Conservation (phyloP, 2,888 invertebrate species). For the Cantharis flavilabris region DNA sequence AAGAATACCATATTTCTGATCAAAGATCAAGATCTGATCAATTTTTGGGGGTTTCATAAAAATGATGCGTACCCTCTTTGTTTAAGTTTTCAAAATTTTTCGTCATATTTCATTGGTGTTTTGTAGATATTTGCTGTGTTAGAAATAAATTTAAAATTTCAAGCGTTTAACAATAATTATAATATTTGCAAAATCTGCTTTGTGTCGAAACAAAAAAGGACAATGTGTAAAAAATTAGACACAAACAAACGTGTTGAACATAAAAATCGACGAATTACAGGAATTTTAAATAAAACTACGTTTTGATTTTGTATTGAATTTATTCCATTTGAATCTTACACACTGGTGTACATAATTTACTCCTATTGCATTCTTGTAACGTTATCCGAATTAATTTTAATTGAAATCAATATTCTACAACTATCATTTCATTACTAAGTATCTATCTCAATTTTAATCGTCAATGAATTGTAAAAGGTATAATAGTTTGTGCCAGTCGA, state of each 20-base stretch:
- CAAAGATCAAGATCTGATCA: no score
- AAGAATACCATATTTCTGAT: no score
- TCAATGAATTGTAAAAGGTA: not conserved
- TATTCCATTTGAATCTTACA: not conserved
- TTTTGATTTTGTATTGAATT: not conserved
- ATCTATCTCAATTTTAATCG: not conserved
- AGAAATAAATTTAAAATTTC: no score
- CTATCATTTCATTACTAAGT: not conserved
- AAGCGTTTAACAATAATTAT: no score
- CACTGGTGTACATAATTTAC: not conserved
- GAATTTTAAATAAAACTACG: not conserved
- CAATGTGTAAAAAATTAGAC: not conserved
- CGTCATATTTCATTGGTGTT: no score
- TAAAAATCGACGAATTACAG: not conserved
- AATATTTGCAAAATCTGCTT: no score
- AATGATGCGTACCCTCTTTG: no score
- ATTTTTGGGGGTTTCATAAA: no score
- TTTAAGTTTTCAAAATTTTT: no score
- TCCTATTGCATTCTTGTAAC: not conserved
- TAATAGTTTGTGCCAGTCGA: not conserved
- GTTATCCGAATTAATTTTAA: not conserved
- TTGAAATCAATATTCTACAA: not conserved
- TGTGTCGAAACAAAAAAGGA: no score
- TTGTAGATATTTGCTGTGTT: no score
- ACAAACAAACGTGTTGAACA: not conserved